Base-by-base conservation (phyloP, 1,140 invertebrate species). In the Macrocentrus cingulum region DNA sequence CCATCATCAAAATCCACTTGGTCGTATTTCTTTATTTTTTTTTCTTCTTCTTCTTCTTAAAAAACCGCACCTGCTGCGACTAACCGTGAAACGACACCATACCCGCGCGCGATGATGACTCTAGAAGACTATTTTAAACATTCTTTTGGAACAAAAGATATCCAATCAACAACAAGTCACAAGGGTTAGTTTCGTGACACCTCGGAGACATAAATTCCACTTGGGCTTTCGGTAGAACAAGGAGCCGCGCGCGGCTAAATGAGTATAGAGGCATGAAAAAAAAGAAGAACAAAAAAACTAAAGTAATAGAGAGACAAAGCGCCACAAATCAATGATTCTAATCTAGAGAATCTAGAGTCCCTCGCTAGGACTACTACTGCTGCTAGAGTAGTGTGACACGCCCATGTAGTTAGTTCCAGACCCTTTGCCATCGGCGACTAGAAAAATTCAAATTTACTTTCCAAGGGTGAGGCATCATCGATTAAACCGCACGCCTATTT, bases 401-500 rank as follows among this genome's bases (percentile, higher is more conserved):
- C 58, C 58, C 50, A 51, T 20, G 18, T n/a, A 45, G 19, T 48
- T 18, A 54, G 42, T 46, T 25, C 42, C 13, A 59, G 22, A 25
- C 11, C 6, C 22, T 11, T 15, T 8, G 9, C 8, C 2, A 34
- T 16, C 6, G 18, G 16, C 6, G 3, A 9, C 13, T 18, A 9
- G 25, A 59, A 51, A 45, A 57, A 45, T 16, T 34, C 16, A 49
- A 55, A 57, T 58, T 61, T 56, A 55, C 32, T 64, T 50, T 61
- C 16, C 34, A 48, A 56, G 25, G 48, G 51, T 51, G 45, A 18
- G 18, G 16, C 15, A 36, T 61, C 59, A 70, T 75, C 66, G 72
- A 74, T 72, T 72, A 71, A 74, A 72, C 68, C 48, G 58, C 58
- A 59, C 65, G 45, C 20, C 45, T 23, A 23, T 48, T 48, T 48